Conservation (phyloP, 2,797 vertebrate genomes). For the Sebastes itinus region DNA sequence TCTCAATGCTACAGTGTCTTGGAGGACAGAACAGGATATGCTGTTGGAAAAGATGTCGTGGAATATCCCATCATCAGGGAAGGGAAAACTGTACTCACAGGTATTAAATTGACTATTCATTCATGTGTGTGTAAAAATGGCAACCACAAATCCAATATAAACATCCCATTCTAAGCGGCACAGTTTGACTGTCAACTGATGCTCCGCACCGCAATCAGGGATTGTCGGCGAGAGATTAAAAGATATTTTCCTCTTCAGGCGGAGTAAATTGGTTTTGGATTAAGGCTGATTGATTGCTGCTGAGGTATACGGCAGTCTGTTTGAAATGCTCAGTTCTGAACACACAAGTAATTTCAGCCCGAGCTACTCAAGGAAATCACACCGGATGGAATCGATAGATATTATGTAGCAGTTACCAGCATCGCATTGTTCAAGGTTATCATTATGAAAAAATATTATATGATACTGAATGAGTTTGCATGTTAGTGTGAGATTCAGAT, state of each 20-base stretch:
- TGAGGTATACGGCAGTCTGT: slow-evolving; percentile 78
- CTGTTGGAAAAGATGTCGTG: slow-evolving; percentile 23
- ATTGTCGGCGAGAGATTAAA: slow-evolving; percentile 84
- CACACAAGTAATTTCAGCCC: slow-evolving; percentile 75
- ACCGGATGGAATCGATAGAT: slow-evolving; percentile 76
- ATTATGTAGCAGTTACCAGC: slow-evolving; percentile 74
- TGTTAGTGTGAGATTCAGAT: slow-evolving; percentile 14
- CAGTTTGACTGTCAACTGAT: slow-evolving; percentile 78
- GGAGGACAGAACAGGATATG: slow-evolving; percentile 19
- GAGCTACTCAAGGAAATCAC: slow-evolving; percentile 77
- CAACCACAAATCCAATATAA: slow-evolving; percentile 63
- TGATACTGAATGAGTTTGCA: slow-evolving; percentile 5
- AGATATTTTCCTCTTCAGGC: slow-evolving; percentile 85
- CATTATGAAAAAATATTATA: slow-evolving; percentile 70
- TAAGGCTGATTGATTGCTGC: slow-evolving; percentile 83
- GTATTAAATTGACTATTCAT: slow-evolving; percentile 53
- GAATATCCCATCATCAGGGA: slow-evolving; percentile 36
- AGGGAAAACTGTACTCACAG: slow-evolving; percentile 26
- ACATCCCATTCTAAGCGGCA: slow-evolving; percentile 62
- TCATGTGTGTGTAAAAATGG: slow-evolving; percentile 58
- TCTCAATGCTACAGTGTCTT: slow-evolving; percentile 19
- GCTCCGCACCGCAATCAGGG: slow-evolving; percentile 75
- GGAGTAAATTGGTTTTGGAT: slow-evolving; percentile 86
- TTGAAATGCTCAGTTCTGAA: slow-evolving; percentile 78
- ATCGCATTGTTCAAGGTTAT: slow-evolving; percentile 74